Conservation (phyloP, 2,113 vertebrate species). For the Daboia siamensis region DNA sequence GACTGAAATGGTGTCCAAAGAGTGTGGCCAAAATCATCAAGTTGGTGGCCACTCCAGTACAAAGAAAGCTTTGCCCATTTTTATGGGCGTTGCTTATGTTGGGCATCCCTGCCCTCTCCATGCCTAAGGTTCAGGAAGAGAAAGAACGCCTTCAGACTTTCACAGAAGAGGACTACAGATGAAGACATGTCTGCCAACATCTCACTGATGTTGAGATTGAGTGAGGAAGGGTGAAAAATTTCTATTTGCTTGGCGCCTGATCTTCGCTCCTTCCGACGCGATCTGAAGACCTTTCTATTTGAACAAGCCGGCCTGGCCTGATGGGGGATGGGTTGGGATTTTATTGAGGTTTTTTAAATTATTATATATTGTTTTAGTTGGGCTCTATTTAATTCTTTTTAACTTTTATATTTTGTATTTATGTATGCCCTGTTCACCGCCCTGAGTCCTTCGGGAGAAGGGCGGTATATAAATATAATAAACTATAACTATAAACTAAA, state of each 20-base stretch:
- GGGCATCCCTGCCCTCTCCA: background rate
- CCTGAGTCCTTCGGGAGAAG: too few relatives aligned
- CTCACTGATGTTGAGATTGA: background rate
- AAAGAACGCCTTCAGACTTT: background rate
- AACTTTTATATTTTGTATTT: too few relatives aligned
- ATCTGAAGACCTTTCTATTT: too few relatives aligned
- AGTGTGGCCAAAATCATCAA: background rate
- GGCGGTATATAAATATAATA: too few relatives aligned
- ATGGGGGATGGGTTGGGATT: too few relatives aligned
- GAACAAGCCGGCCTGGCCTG: too few relatives aligned
- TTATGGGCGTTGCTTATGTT: background rate
- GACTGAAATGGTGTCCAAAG: background rate
- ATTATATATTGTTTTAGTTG: too few relatives aligned
- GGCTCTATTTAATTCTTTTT: too few relatives aligned
- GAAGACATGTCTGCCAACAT: background rate
- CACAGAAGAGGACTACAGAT: background rate
- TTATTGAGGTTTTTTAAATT: too few relatives aligned
- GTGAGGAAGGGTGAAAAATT: background rate
- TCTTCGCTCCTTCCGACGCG: too few relatives aligned
- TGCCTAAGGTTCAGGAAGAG: background rate
- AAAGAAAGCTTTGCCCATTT: background rate
- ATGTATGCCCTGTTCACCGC: too few relatives aligned
- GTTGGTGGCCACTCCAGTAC: background rate
- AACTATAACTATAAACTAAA: too few relatives aligned
- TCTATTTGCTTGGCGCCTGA: background rate